These are phyloP conservation scores for Varanus komodoensis DNA, from an alignment of 2,113 vertebrate genomes.

Conservation along the genomic window DNA sequence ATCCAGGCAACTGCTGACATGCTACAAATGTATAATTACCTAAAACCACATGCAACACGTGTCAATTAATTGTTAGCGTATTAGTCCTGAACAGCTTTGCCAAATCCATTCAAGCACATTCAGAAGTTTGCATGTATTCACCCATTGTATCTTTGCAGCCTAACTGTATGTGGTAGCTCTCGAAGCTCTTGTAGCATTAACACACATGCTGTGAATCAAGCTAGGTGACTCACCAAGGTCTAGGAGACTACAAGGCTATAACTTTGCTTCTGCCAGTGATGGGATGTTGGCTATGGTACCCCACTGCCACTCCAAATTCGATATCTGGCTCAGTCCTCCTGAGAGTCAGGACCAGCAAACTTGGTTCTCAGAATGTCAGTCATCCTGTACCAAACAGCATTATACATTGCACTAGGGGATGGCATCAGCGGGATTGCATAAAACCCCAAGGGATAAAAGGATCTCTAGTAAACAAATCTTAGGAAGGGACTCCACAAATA, in stretches of 20 bases:
- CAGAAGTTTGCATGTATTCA: background rate
- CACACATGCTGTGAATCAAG: background rate
- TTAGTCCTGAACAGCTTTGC: slow-evolving; percentile 29
- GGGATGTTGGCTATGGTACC: background rate
- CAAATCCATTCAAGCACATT: background rate
- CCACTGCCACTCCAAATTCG: background rate
- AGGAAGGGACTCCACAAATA: background rate
- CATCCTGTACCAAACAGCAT: background rate
- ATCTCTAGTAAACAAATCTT: background rate
- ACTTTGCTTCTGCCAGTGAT: background rate
- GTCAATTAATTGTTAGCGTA: slow-evolving; percentile 45
- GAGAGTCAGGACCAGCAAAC: too few species aligned
- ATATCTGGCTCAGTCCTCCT: background rate
- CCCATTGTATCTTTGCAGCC: background rate
- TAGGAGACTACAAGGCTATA: fast-evolving
- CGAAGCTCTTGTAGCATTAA: background rate
- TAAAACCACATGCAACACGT: slow-evolving; percentile 50
- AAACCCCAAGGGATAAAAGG: background rate
- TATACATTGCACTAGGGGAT: background rate
- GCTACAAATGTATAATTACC: slow-evolving; percentile 59
- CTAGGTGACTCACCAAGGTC: background rate
- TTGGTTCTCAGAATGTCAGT: background rate
- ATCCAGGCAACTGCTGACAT: slow-evolving; percentile 64
- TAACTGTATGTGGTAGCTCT: background rate
- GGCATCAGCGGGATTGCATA: background rate